Evolutionary conservation across 2,797 vertebrate species (phyloP), one percentile per base, ranked within the genome.

Genomic region (Meriones psammophilus): DNA sequence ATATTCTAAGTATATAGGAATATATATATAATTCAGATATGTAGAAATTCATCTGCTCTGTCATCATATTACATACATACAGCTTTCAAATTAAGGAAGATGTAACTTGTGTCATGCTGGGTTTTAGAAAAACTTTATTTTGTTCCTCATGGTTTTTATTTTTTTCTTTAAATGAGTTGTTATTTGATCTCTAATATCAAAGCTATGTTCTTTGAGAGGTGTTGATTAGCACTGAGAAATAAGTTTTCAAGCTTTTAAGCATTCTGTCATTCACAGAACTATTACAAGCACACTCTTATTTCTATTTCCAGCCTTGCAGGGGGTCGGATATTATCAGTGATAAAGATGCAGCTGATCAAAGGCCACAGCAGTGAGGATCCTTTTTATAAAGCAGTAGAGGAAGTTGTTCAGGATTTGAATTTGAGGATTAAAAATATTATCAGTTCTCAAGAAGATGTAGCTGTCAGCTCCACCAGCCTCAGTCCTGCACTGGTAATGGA

Each of bases 401-500:
- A 99, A 97, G 98, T 98, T 6, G 97, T 99, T 87, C 97, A 98
- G 92, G 98, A 99, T 95, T 99, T 99, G 97, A 99, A 98, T 97
- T 98, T 99, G 96, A 98, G 98, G 98, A 99, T 99, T 98, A 98
- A 98, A 98, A 98, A 98, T 97, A 98, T 99, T 83, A 98, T 99
- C 95, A 97, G 96, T 97, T 96, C 98, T 96, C 99, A 98, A 92
- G 98, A 98, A 95, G 81, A 95, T 7, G 88, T 96, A 88, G 94
- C 96, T 97, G 94, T 97, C 92, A 94, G 96, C 71, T 90, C 97
- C 94, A 98, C 98, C 28, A 99, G 99, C 97, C 99, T 99, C 97
- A 99, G 99, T 98, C 99, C 99, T 96, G 99, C 99, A 94, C 99
- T 99, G 99, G 99, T 99, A 99, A 99, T 96, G 93, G 94, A 89